Evolutionary conservation across 2,888 invertebrate species (phyloP), one percentile per base, ranked within the genome.

Genomic region (Carabus problematicus): DNA sequence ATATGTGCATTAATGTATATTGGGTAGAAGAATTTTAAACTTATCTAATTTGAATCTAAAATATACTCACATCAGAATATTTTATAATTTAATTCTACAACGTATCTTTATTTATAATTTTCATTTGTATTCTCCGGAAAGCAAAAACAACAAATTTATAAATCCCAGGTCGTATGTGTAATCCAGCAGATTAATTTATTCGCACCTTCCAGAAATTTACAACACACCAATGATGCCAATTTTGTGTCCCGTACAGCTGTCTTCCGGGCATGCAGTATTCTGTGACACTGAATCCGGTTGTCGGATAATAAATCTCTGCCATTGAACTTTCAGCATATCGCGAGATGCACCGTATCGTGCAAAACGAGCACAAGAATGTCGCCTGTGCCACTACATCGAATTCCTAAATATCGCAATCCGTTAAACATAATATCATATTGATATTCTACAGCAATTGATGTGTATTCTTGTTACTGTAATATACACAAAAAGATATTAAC

Each of bases 301-400:
- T 8, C 9, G 43, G 42, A 43, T 45, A 61, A 61, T 61, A 61
- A 61, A 61, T 61, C 45, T 61, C 61, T 61, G 61, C 47, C 61
- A 61, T 61, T 61, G 61, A 61, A 61, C 61, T 61, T 61, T 61
- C 43, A 18, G 45, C 42, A 61, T 19, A 45, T 61, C 61, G 40
- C 11, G 29, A n/a, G n/a, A 29, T 29, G 29, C 19, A 45, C 18
- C 19, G 61, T 19, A 18, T 45, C n/a, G 11, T 11, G 45, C n/a
- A 4, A 11, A 14, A 14, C 45, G 3, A 45, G 45, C 14, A 14
- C 45, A 45, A 7, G 14, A 45, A 45, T 12, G 45, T 14, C 45
- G 52, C 3, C 1, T 11, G 19, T 9, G 19, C 52, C 19, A 16
- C 52, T 9, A 29, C 29, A 6, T 29, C 29, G 29, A 29, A 29